Evolutionary conservation across 1,140 invertebrate genomes (phyloP), one percentile per base, ranked within the genome.

Genomic region (Bombus waltoni): DNA sequence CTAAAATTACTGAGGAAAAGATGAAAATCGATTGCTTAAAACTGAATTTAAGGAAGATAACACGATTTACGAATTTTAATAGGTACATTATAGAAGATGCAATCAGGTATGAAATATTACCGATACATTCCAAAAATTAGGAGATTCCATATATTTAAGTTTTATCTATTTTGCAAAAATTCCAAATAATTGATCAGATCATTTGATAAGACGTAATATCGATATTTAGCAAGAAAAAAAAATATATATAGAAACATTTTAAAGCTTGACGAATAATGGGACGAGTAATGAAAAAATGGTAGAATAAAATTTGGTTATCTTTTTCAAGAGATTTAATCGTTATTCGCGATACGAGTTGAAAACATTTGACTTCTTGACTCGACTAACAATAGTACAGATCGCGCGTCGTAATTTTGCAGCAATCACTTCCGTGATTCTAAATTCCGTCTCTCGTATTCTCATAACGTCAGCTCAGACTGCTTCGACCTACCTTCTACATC

Each of bases 361-460:
- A 47, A 80, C 44, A 32, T 76, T 65, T 76, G 53, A 57, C 35
- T 42, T 40, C 38, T 22, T 80, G 47, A 59, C 59, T n/a, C 28
- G 28, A 62, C 59, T 90, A 90, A 87, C 73, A 78, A 81, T 42
- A 47, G 28, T 40, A 47, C 28, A 32, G 53, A 87, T 88, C 77
- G 78, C 87, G 79, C 40, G 59, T 87, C 75, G 81, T 90, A 91
- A 91, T 90, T 90, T 87, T 65, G 32, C n/a, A 68, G 90, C 87
- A 86, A 90, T 90, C 89, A 79, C 84, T 87, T 87, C 81, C 75
- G 71, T 90, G 89, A 82, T 86, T 90, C 75, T 73, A 90, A 90
- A 90, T 90, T 90, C 79, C 79, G 53, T 77, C 87, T 73, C 72
- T 53, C 72, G 72, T 83, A 81, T 89, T 89, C 85, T 81, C 76